These are phyloP conservation scores for Calameuta filiformis DNA, from an alignment of 2,888 invertebrate species.

Conservation along the genomic window DNA sequence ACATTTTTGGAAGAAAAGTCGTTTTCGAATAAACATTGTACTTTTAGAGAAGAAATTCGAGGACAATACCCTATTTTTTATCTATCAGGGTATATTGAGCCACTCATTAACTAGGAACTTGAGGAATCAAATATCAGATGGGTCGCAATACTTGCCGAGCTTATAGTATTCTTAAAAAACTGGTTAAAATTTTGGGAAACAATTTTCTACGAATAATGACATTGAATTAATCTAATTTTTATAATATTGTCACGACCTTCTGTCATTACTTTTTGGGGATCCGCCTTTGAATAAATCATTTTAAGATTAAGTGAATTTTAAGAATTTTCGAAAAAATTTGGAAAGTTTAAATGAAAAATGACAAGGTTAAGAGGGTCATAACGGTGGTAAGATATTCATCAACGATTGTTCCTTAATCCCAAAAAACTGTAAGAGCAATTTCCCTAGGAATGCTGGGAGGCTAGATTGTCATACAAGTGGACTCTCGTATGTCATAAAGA, in stretches of 20 bases:
- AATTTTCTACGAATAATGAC: not conserved
- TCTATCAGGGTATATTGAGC: too few species aligned
- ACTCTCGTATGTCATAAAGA: constrained; percentile 23
- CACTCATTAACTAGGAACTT: not conserved
- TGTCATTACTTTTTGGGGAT: not conserved
- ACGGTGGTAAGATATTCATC: not conserved
- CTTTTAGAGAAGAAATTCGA: too few species aligned
- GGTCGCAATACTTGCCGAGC: not conserved
- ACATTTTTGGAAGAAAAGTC: too few species aligned
- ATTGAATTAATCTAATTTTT: not conserved
- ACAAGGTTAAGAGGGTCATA: not conserved
- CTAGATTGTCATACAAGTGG: constrained; percentile 17
- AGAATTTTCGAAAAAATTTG: not conserved
- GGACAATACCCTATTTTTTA: too few species aligned
- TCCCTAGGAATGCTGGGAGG: constrained; percentile 25
- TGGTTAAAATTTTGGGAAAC: not conserved
- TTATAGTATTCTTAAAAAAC: not conserved
- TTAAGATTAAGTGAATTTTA: not conserved
- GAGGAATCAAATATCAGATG: not conserved
- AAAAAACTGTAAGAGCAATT: constrained; percentile 29
- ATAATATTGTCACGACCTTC: not conserved
- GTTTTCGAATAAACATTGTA: too few species aligned
- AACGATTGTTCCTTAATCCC: not conserved
- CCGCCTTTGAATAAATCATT: not conserved
- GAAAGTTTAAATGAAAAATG: not conserved